Base-by-base conservation (phyloP, 2,113 vertebrate species). In the Limanda limanda region DNA sequence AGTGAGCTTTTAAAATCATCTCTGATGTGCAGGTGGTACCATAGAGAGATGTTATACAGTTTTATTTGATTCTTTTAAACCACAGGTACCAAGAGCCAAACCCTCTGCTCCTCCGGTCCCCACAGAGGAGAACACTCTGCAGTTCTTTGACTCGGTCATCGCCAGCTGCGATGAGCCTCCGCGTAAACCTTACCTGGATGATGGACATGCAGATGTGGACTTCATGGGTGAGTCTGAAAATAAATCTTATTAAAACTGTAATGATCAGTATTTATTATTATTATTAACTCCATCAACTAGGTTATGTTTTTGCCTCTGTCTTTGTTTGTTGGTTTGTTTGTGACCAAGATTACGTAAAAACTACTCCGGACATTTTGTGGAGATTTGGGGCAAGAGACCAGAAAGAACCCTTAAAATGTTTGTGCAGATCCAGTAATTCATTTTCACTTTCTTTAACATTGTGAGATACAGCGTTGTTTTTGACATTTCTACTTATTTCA, bases 141-240 rank as follows among this genome's bases (percentile, higher is more conserved):
- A 95, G 81, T 98, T 95, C 92, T 97, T 98, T 4, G 97, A 99
- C 60, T 92, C 94, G 0, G 93, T 98, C 75, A 98, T 99, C 23
- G 96, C 96, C 52, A 96, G 95, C 86, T 94, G 97, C 81, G 97
- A 98, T 27, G 97, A 98, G 73, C 95, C 91, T 47, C 68, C 65
- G 48, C 75, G 68, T 0, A 95, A 95, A 90, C 80, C 89, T 25
- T 86, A 95, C 11, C 76, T 88, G 3, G 92, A 95, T 23, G 86
- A 89, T 18, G 94, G 90, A 14, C 95, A 96, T 1, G 96, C 93
- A 60, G 98, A 99, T 1, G 96, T 99, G 55, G 97, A 99, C 88
- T 97, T 97, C 54, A 95, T 98, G 74, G 97, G 98, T 97, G 84
- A 76, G 95, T 89, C 48, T 67, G 15, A 18, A 17, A 48, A 48